Evolutionary conservation across 2,797 vertebrate species (phyloP).

Genomic region (Leptatherina wallacei): DNA sequence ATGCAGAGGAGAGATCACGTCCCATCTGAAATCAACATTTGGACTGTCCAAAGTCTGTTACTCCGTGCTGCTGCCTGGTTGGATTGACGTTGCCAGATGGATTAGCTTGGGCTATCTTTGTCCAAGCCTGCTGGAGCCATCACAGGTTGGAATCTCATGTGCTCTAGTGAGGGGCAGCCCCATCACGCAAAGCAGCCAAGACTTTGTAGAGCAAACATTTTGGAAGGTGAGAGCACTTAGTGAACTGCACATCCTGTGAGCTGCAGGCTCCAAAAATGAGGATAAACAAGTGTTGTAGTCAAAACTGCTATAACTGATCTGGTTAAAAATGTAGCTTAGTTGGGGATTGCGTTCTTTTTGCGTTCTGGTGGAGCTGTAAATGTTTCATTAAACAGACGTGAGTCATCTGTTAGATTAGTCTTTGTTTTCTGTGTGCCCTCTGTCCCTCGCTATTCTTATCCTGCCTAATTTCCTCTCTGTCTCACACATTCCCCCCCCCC

Average conservation of each 20-base stretch:
- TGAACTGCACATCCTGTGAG: conserved; percentile 35
- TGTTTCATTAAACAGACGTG: conserved; percentile 65
- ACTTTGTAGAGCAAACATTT: conserved; percentile 43
- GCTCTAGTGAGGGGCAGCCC: conserved; percentile 42
- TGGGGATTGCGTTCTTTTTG: conserved; percentile 18
- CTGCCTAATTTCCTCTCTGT: conserved; percentile 68
- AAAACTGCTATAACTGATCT: conserved; percentile 19
- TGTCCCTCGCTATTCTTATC: conserved; percentile 65
- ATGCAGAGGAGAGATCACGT: background rate
- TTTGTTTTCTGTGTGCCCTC: conserved; percentile 61
- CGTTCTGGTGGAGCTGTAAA: conserved; percentile 36
- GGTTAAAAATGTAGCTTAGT: conserved; percentile 21
- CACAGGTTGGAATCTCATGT: conserved; percentile 50
- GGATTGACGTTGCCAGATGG: conserved; percentile 45
- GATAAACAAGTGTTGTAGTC: conserved; percentile 8
- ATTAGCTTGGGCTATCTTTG: conserved; percentile 63
- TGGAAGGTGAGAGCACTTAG: conserved; percentile 37
- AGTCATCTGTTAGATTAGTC: conserved; percentile 69
- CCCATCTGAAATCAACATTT: background rate
- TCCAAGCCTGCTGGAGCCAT: conserved; percentile 52
- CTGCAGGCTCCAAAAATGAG: conserved; percentile 16
- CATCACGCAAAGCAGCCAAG: conserved; percentile 30
- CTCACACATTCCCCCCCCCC: conserved; percentile 41
- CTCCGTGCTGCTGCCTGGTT: conserved; percentile 36
- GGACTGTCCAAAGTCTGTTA: conserved; percentile 4